These are phyloP conservation scores for Chiridota heheva DNA, from an alignment of 35 echinoderm and acorn worm species.

Conservation along the genomic window DNA sequence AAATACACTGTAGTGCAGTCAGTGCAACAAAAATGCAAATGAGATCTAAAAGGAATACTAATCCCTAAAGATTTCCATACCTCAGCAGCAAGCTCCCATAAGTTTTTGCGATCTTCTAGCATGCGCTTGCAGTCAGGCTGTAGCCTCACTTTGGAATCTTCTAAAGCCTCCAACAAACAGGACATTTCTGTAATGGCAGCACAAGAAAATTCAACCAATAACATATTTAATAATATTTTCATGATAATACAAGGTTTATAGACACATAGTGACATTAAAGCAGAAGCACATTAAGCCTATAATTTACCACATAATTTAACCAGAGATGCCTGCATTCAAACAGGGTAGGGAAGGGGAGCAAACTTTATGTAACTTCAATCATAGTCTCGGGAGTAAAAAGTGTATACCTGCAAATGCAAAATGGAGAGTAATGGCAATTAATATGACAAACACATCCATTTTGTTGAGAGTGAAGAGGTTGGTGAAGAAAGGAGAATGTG, in stretches of 20 bases:
- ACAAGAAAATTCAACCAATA: not conserved
- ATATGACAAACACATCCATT: too few species aligned
- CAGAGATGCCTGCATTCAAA: not conserved
- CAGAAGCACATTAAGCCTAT: not conserved
- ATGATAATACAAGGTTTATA: not conserved
- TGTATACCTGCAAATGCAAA: too few species aligned
- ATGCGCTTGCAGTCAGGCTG: constrained; percentile 73
- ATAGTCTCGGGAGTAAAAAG: not conserved
- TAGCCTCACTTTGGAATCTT: constrained; percentile 74
- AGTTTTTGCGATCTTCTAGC: constrained; percentile 78
- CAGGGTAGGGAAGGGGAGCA: not conserved
- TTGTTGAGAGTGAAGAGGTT: too few species aligned
- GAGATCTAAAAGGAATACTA: too few species aligned
- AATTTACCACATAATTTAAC: not conserved
- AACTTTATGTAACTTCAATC: not conserved
- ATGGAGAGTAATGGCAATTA: too few species aligned
- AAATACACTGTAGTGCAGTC: too few species aligned
- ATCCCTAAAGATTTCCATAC: constrained; percentile 33
- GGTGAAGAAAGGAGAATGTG: too few species aligned
- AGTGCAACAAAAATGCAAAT: too few species aligned
- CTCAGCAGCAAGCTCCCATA: constrained; percentile 94
- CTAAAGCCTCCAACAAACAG: constrained; percentile 89
- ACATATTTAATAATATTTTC: not conserved
- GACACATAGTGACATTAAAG: not conserved
- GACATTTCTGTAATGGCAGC: constrained; percentile 81